A percentile compares a stretch with the other conserved stretches of the same genome.
Evolutionary conservation across 1,140 invertebrate species (phyloP).

Genomic region (Zaprionus nigranus): DNA sequence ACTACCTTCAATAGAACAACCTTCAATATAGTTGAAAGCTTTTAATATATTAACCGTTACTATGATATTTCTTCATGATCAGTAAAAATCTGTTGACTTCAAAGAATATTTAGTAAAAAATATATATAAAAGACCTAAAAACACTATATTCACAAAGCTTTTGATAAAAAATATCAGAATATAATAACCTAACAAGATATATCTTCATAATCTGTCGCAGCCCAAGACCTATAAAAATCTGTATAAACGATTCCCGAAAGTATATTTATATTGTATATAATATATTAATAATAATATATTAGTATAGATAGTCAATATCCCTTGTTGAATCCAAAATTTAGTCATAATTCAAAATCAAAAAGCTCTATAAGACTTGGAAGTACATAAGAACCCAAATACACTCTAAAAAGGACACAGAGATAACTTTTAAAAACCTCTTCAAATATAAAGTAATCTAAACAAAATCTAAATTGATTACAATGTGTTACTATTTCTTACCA

Average conservation of each 20-base stretch:
- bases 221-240: no score
- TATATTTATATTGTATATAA: no score
- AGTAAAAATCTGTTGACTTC: neutral
- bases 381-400: neutral
- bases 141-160: no score
- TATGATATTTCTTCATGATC: neutral
- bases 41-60: neutral
- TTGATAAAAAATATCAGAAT: no score
- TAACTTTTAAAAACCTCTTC: neutral
- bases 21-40: neutral
- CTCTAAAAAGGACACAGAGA: neutral
- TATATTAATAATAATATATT: no score
- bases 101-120: no score
- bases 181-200: no score
- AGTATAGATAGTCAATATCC: no score
- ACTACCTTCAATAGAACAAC: no score
- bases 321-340: neutral
- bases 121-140: no score
- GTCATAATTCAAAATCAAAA: neutral
- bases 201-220: no score
- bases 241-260: no score
- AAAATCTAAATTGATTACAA: neutral
- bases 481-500: neutral
- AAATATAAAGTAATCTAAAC: neutral
- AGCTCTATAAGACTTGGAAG: neutral